Evolutionary conservation across 2,797 vertebrate species (phyloP), one percentile per base, ranked within the genome.

Genomic region (Pachyuromys duprasi): DNA sequence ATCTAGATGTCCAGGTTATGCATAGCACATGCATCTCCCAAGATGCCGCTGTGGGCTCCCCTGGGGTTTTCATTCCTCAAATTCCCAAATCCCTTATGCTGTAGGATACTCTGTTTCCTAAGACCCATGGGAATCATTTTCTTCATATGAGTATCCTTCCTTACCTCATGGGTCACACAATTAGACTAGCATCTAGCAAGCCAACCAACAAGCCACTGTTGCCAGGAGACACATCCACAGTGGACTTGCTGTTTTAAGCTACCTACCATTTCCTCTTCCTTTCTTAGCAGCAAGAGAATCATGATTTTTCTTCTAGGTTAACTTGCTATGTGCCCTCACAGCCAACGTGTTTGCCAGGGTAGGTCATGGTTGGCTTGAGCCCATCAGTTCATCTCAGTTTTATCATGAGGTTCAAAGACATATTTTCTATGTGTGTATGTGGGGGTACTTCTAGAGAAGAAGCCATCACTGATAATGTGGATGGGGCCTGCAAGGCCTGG

Each of bases 131-230:
- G 92, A 93, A 55, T 76, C 36, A 15, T 89, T 75, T 67, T 93
- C 42, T 89, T 67, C 57, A 26, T 26, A 60, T 14, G 36, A 17
- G 14, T 42, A 78, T 31, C 15, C 69, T 89, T 91, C 69, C 15
- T 45, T 87, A 42, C 28, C 62, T 63, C 55, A 13, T 8, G 18
- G 53, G 28, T 75, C 79, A 94, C 39, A 80, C 3, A 75, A 84
- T 86, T 80, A 78, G 80, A 45, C 91, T 82, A n/a, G 24, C 90
- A 87, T 67, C 69, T 39, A 69, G 65, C 24, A 70, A 90, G 74
- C 1, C 70, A 69, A 82, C 12, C 28, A 39, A 8, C 75, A 17
- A 24, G 45, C 18, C 83, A 88, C n/a, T 62, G 86, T 78, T 80
- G 70, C 55, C 36, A 67, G 26, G 45, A 84, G 18, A n/a, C 7